Percentiles rank a stretch among this genome's conserved stretches.
These are phyloP conservation scores for Strigamia transsilvanica DNA, from an alignment of 2,888 invertebrate genomes.

Conservation along the genomic window DNA sequence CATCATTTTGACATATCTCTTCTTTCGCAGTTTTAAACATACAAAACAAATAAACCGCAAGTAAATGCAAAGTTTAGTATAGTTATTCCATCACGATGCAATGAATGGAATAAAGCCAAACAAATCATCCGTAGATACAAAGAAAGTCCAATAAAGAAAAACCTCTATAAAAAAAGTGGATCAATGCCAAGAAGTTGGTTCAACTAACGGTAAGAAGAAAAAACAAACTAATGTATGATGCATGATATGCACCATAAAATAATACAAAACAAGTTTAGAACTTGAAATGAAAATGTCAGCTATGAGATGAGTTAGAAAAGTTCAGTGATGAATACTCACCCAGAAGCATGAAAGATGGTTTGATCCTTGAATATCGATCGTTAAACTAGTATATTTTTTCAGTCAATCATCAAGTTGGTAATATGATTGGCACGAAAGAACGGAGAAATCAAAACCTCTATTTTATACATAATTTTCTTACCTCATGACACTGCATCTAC, in stretches of 20 bases:
- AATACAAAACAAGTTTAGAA: background rate
- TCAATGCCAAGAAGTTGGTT: slow-evolving; percentile 5
- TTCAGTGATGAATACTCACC: background rate
- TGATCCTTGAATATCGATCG: no score
- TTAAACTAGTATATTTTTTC: no score
- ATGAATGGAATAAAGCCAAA: background rate
- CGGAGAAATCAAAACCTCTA: no score
- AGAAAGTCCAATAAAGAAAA: background rate
- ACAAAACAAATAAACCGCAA: background rate
- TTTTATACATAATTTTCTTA: no score
- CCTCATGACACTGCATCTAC: no score
- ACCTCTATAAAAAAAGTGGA: background rate
- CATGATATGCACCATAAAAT: slow-evolving; percentile 1
- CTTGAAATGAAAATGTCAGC: slow-evolving; percentile 6
- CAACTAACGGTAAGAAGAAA: background rate
- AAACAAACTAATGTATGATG: slow-evolving; percentile 15
- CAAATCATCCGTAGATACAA: background rate
- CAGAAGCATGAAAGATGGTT: background rate
- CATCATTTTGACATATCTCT: background rate
- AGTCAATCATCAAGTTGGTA: no score
- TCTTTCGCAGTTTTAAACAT: background rate
- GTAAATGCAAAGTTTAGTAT: background rate
- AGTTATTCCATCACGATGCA: background rate
- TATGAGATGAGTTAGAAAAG: background rate
- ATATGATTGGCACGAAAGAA: no score